These are phyloP conservation scores for Erpetoichthys calabaricus DNA, from an alignment of 2,797 vertebrate genomes.

Conservation along the genomic window DNA sequence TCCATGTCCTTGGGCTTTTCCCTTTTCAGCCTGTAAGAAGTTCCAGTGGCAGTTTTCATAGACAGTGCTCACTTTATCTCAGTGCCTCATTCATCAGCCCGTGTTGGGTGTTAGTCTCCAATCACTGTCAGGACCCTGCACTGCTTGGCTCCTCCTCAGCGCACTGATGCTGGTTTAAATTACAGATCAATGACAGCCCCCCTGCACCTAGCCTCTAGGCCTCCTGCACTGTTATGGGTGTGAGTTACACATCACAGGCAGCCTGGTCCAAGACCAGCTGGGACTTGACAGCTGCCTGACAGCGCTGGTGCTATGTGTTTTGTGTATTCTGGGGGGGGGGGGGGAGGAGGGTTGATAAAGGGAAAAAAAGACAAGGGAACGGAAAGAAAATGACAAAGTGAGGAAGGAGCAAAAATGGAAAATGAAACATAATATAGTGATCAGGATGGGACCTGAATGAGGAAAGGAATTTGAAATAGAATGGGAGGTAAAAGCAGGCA, in stretches of 20 bases:
- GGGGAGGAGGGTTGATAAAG: neutral
- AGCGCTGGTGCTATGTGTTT: too few relatives aligned
- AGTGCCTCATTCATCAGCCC: too few relatives aligned
- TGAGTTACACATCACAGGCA: slow-evolving; percentile 7
- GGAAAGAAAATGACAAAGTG: neutral
- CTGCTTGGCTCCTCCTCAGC: neutral
- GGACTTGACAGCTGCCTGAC: slow-evolving; percentile 1
- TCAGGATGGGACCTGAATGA: neutral
- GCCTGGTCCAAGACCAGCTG: neutral
- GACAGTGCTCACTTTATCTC: too few relatives aligned
- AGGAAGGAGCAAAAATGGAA: neutral
- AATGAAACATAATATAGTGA: neutral
- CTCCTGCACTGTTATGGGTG: slow-evolving; percentile 1
- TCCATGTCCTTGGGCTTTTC: too few relatives aligned
- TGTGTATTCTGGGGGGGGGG: neutral
- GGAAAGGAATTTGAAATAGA: neutral
- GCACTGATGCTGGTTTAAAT: slow-evolving; percentile 7
- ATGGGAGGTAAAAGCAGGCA: too few relatives aligned
- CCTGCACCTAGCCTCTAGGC: neutral
- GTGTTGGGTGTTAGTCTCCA: too few relatives aligned
- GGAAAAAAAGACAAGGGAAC: neutral
- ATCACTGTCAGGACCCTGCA: too few relatives aligned
- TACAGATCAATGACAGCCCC: slow-evolving; percentile 7
- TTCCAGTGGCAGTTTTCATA: too few relatives aligned
- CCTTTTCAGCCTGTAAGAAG: too few relatives aligned